These are phyloP conservation scores for Urechis unicinctus DNA, from an alignment of 2,888 invertebrate genomes.

Conservation along the genomic window DNA sequence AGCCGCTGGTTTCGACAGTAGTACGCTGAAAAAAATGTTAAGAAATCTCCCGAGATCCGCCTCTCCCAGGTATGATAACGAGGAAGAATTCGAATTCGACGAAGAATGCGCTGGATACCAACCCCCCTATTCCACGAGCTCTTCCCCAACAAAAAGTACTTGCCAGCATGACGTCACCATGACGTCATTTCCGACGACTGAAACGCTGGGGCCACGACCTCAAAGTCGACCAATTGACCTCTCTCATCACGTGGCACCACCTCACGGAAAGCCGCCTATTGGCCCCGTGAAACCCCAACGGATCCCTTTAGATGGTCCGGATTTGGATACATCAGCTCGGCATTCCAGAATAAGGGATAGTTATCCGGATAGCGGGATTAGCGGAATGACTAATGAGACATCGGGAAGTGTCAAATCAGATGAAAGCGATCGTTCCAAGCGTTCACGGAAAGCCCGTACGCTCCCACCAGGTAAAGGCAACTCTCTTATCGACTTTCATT, in stretches of 20 bases:
- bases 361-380: slow-evolving; percentile 44
- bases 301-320: not conserved
- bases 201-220: no score
- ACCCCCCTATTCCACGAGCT: no score
- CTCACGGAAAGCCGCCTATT: not conserved
- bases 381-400: slow-evolving; percentile 28
- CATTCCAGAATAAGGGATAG: slow-evolving; percentile 18
- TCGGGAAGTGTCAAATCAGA: slow-evolving; percentile 13
- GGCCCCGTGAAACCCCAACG: slow-evolving; percentile 2
- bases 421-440: slow-evolving; percentile 10
- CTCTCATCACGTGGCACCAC: not conserved
- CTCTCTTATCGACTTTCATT: no score
- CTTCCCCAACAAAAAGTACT: no score
- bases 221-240: not conserved
- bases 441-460: slow-evolving; percentile 8
- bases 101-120: no score
- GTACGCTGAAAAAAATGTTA: slow-evolving; percentile 85
- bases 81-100: not conserved
- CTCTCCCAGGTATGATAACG: not conserved
- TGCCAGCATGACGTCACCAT: not conserved
- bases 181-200: no score
- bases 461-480: slow-evolving; percentile 18
- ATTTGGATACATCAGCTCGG: no score
- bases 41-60: slow-evolving; percentile 71
- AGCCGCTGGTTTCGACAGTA: slow-evolving; percentile 68